Evolutionary conservation across 2,888 invertebrate species (phyloP), one percentile per base, ranked within the genome.

Genomic region (Acrobasis consociella): DNA sequence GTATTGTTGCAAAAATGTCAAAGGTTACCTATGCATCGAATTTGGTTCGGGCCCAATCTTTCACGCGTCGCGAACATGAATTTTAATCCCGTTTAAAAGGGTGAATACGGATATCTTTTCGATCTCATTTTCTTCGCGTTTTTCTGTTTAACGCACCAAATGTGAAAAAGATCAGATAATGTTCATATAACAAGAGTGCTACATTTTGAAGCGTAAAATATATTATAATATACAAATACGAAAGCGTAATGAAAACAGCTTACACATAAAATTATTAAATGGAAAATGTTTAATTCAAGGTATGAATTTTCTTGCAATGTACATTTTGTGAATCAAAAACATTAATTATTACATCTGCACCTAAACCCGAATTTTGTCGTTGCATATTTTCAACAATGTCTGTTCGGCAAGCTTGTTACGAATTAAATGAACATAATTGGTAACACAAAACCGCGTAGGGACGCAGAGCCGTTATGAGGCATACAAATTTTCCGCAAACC

Each of bases 401-500:
- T 11, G 42, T 46, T 56, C 17, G 56, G 76, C 75, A 77, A 71
- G 83, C 83, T 85, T 83, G 87, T 86, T 84, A 82, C 72, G 80
- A 81, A 85, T 82, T 81, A 86, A 87, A 84, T 82, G 84, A 86
- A 83, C 80, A 80, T 92, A 91, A 92, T 92, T 92, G 92, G 92
- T 91, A 91, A 92, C 86, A 87, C 85, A 84, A 92, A 87, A 91
- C 91, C 86, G 82, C 83, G 81, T 72, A 75, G 86, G 85, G 87
- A 83, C 75, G 74, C 65, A 66, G 72, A 73, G 67, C 76, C 77
- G 88, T 85, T 88, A 87, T 87, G 85, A 86, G 79, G 86, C 85
- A 83, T 85, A 90, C 90, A 89, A 90, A 91, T 90, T 90, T 83
- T 84, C 87, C 83, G 65, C 86, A 87, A 91, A 91, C 91, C 91